Conservation (phyloP, 2,113 vertebrate species). For the Sporophila hypoxantha region DNA sequence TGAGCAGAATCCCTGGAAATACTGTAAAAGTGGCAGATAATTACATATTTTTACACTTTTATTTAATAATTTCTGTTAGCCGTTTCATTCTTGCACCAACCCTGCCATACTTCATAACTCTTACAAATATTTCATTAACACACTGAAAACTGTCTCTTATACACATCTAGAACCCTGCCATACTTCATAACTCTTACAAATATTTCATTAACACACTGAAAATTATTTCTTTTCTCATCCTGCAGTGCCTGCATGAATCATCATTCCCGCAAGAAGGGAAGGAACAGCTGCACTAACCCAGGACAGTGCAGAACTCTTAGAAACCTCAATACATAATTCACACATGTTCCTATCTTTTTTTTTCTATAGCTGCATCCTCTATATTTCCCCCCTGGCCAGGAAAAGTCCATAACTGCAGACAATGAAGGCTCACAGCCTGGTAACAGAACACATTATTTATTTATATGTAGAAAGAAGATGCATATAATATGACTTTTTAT, state of each 20-base stretch:
- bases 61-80: background rate
- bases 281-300: background rate
- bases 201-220: background rate
- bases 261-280: background rate
- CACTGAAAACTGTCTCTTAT: too few species aligned
- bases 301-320: background rate
- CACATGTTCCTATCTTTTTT: background rate
- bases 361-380: background rate
- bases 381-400: background rate
- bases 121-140: background rate
- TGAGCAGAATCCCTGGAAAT: background rate
- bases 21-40: background rate
- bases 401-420: background rate
- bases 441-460: slow-evolving; percentile 7
- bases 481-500: background rate
- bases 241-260: background rate
- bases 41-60: slow-evolving; percentile 1
- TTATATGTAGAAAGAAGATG: background rate
- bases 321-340: slow-evolving; percentile 21
- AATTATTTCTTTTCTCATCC: background rate
- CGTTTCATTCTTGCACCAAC: background rate
- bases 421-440: slow-evolving; percentile 4
- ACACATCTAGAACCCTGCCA: background rate
- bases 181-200: slow-evolving; percentile 1
- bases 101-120: background rate